Evolutionary conservation across 2,797 vertebrate genomes (phyloP).

Genomic region (Myiothlypis chrysogaster): DNA sequence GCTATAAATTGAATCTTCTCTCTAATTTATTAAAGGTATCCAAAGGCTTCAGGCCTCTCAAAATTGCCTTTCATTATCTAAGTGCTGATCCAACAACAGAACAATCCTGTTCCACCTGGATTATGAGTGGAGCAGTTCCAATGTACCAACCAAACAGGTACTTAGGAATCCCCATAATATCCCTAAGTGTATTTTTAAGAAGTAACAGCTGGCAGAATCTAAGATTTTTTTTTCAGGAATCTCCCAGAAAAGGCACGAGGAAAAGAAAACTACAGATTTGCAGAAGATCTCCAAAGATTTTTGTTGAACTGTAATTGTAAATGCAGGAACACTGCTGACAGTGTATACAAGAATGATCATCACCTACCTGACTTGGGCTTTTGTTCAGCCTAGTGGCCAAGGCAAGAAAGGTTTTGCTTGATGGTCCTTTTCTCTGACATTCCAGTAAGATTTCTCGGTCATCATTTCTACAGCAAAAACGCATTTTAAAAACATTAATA

Average conservation of each 20-base stretch:
- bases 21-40: neutral
- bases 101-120: neutral
- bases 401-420: conserved; percentile 85
- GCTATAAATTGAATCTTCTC: neutral
- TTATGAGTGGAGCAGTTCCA: neutral
- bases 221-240: neutral
- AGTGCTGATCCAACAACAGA: neutral
- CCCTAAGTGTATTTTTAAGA: neutral
- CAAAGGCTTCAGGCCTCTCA: neutral
- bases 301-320: neutral
- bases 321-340: neutral
- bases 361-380: conserved; percentile 84
- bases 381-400: conserved; percentile 86
- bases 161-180: neutral
- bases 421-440: conserved; percentile 88
- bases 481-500: neutral
- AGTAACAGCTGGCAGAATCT: neutral
- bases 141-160: neutral
- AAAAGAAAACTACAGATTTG: neutral
- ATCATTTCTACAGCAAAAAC: conserved; percentile 83
- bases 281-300: neutral
- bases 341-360: neutral
- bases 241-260: neutral
- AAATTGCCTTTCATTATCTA: neutral
- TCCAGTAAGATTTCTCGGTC: conserved; percentile 90